A percentile compares a stretch with the other conserved stretches of the same genome.
Evolutionary conservation across 2,797 vertebrate genomes (phyloP).

Genomic region (Darevskia nairensis): DNA sequence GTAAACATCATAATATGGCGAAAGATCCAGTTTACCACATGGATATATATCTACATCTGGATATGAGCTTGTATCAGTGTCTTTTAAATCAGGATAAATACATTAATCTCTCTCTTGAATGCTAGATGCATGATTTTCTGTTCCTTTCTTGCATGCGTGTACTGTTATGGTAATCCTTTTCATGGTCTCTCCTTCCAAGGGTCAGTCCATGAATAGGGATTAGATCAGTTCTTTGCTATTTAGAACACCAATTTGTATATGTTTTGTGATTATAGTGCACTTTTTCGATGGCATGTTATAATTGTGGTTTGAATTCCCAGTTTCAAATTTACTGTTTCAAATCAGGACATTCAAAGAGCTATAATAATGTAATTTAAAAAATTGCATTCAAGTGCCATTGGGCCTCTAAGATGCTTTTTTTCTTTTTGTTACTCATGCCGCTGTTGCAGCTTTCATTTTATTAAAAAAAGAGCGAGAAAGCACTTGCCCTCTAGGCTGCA

Average conservation of each 20-base stretch:
- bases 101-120: neutral
- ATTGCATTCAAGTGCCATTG: neutral
- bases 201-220: neutral
- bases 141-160: neutral
- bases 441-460: neutral
- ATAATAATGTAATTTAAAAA: neutral
- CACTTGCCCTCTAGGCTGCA: neutral
- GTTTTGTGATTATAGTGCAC: neutral
- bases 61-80: neutral
- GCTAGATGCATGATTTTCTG: neutral
- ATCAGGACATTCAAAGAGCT: neutral
- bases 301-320: neutral
- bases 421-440: neutral
- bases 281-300: neutral
- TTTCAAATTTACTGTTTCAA: neutral
- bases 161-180: neutral
- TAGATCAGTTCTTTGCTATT: neutral
- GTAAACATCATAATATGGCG: neutral
- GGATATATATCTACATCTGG: neutral
- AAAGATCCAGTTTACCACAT: neutral
- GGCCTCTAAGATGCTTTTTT: neutral
- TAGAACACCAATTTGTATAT: neutral
- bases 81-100: neutral
- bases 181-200: neutral
- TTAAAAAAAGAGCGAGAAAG: neutral